phyloP scores from a whole-genome alignment of 2,888 invertebrate genomes.

The Chesias legatella region DNA sequence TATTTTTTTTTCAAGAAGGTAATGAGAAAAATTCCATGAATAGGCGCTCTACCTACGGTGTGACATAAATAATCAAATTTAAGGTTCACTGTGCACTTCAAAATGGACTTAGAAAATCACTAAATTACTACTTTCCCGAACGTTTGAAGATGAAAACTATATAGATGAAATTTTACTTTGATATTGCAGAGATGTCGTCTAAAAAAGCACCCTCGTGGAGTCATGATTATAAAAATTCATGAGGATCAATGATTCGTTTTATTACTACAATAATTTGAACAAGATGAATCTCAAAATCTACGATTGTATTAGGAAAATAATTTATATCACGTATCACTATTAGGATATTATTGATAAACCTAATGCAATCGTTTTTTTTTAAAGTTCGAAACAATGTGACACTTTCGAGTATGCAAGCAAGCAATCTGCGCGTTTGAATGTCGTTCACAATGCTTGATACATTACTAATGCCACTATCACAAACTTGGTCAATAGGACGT shows the following conservation, averaged over 20 bases:
- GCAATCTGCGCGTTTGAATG: conserved; percentile 57
- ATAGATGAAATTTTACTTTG: too few species aligned
- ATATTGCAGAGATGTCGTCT: not conserved
- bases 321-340: too few species aligned
- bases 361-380: conserved; percentile 33
- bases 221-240: conserved; percentile 1
- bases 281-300: conserved; percentile 12
- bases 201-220: conserved; percentile 3
- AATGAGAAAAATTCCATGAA: too few species aligned
- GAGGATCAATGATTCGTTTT: not conserved
- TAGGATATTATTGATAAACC: conserved; percentile 8
- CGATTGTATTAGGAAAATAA: conserved; percentile 18
- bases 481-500: conserved; percentile 24
- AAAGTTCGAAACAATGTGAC: conserved; percentile 56
- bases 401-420: conserved; percentile 64
- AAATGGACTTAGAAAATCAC: too few species aligned
- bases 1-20: too few species aligned
- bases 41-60: too few species aligned
- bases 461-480: conserved; percentile 57
- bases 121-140: too few species aligned
- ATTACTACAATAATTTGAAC: not conserved
- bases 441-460: conserved; percentile 45
- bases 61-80: too few species aligned
- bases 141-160: too few species aligned
- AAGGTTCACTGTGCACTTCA: too few species aligned